A percentile compares a stretch with the other conserved stretches of the same genome.
Evolutionary conservation across 2,113 vertebrate species (phyloP).

Genomic region (Anolis sagrei): DNA sequence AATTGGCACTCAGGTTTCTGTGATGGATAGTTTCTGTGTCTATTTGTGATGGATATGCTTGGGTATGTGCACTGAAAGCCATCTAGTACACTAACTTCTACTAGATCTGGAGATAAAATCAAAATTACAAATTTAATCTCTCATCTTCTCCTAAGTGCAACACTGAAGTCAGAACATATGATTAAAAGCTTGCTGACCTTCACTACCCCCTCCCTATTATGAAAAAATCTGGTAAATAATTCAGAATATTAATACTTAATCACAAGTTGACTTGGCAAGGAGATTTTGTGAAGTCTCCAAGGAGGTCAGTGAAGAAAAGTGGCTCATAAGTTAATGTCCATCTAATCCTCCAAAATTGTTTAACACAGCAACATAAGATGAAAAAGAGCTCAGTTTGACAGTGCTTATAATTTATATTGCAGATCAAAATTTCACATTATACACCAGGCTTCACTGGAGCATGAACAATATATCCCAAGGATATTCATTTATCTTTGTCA

Average conservation of each 20-base stretch:
- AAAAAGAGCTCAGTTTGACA: conserved; percentile 2
- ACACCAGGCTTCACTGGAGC: neutral
- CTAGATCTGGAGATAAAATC: neutral
- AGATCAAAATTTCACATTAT: neutral
- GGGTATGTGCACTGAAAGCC: neutral
- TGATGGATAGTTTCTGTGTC: neutral
- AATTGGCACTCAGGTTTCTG: neutral
- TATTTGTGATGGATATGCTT: neutral
- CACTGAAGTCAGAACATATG: conserved; percentile 5
- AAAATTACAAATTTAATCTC: conserved; percentile 4
- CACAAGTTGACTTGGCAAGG: conserved; percentile 15
- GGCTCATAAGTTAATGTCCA: conserved; percentile 35
- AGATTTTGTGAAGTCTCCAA: conserved; percentile 34
- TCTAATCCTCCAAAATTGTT: conserved; percentile 28
- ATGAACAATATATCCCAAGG: neutral
- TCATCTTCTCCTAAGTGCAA: conserved; percentile 7
- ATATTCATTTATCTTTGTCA: neutral
- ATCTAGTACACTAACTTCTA: neutral
- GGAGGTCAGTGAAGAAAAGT: conserved; percentile 26
- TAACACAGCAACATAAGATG: conserved; percentile 16
- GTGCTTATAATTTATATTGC: conserved; percentile 6
- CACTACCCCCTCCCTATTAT: neutral
- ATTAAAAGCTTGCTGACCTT: conserved; percentile 31
- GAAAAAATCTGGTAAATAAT: conserved; percentile 10
- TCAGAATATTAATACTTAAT: conserved; percentile 40